Evolutionary conservation across 2,797 vertebrate genomes (phyloP).

Genomic region (Euphonia xanthogaster): DNA sequence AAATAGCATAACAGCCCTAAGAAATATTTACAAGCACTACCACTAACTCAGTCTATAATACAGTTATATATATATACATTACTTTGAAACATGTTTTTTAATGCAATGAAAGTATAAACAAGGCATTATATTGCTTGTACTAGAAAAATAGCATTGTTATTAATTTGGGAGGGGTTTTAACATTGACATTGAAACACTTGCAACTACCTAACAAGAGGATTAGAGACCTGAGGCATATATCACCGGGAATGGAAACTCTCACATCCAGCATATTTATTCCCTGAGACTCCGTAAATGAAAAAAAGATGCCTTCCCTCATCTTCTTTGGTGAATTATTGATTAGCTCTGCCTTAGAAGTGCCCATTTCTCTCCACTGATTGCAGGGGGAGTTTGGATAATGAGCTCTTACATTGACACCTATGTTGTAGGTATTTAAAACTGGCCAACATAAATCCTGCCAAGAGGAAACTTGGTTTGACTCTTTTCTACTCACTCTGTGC

Average conservation of each 20-base stretch:
- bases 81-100: not conserved
- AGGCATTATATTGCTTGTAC: not conserved
- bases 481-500: not conserved
- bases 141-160: not conserved
- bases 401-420: conserved; percentile 18
- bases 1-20: not conserved
- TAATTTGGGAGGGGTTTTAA: conserved; percentile 3
- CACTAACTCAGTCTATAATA: not conserved
- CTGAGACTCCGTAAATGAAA: not conserved
- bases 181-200: not conserved
- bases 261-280: conserved; percentile 6
- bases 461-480: not conserved
- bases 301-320: not conserved
- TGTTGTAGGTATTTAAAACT: conserved; percentile 13
- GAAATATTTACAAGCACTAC: conserved; percentile 41
- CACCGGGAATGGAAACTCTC: not conserved
- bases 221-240: not conserved
- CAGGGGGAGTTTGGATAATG: conserved; percentile 26
- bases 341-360: not conserved
- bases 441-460: conserved; percentile 8
- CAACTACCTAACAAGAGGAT: not conserved
- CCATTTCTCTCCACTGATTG: conserved; percentile 33
- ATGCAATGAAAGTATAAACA: not conserved
- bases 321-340: conserved; percentile 57
- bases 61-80: not conserved